A percentile compares a stretch with the other conserved stretches of the same genome.
These are phyloP conservation scores for Cercopithecus petaurista DNA, from an alignment of 2,797 vertebrate genomes.

Conservation along the genomic window DNA sequence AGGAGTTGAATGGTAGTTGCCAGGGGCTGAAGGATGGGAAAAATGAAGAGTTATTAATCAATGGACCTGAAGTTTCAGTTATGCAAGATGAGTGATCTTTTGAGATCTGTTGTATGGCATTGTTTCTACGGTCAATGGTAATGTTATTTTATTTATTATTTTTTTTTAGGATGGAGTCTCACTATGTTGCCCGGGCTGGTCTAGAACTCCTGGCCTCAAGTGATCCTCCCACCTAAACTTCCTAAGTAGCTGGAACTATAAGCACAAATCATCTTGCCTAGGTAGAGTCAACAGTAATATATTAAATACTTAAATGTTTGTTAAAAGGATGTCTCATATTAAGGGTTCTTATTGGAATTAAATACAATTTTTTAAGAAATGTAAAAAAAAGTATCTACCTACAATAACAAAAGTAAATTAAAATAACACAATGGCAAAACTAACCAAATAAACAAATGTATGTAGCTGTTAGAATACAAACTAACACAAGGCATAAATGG, in stretches of 20 bases:
- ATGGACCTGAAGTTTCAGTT: not conserved
- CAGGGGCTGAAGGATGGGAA: not conserved
- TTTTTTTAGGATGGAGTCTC: too few relatives aligned
- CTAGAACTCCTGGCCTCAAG: too few relatives aligned
- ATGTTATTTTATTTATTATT: not conserved
- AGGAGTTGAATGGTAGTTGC: not conserved
- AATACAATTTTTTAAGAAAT: not conserved
- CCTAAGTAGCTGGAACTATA: too few relatives aligned
- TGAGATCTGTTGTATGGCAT: not conserved
- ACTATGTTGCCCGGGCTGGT: too few relatives aligned
- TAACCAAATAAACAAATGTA: not conserved
- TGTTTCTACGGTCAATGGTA: not conserved
- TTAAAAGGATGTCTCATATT: not conserved
- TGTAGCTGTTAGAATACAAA: not conserved
- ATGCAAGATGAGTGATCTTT: not conserved
- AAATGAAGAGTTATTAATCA: not conserved
- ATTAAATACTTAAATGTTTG: not conserved
- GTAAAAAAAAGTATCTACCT: not conserved
- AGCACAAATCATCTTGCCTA: too few relatives aligned
- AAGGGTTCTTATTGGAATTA: not conserved
- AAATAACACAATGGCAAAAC: not conserved
- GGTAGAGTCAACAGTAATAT: not conserved
- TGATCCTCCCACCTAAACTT: too few relatives aligned
- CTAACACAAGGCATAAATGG: not conserved
- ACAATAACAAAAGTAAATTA: not conserved